These are phyloP conservation scores for Takifugu bimaculatus DNA, from an alignment of 2,113 vertebrate species.

Conservation along the genomic window DNA sequence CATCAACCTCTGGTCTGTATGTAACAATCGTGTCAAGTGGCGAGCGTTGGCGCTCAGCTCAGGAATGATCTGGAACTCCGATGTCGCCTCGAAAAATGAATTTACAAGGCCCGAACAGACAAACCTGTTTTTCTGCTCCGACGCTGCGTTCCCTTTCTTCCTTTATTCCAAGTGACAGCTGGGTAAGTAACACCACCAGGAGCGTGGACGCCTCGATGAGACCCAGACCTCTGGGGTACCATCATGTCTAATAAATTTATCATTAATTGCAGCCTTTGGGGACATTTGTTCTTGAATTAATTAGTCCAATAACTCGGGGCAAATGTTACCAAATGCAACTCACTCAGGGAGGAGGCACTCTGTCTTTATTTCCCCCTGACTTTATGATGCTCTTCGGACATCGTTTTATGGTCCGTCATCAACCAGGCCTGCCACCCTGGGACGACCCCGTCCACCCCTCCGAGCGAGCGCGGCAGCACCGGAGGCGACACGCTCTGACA, in stretches of 20 bases:
- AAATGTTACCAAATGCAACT: conserved; percentile 55
- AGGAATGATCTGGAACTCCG: conserved; percentile 32
- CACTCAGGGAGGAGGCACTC: conserved; percentile 26
- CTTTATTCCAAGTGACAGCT: conserved; percentile 64
- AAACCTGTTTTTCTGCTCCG: conserved; percentile 1
- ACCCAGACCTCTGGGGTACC: conserved; percentile 71
- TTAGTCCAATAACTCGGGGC: conserved; percentile 64
- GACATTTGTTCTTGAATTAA: conserved; percentile 77
- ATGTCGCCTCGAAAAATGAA: conserved; percentile 37
- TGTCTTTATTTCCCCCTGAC: conserved; percentile 14
- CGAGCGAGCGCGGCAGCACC: conserved; percentile 17
- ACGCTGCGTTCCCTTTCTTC: conserved; percentile 30
- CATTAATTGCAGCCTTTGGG: conserved; percentile 76
- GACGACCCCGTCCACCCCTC: conserved; percentile 31
- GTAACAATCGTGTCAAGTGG: conserved; percentile 49
- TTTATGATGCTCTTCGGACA: conserved; percentile 18
- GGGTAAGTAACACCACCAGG: conserved; percentile 64
- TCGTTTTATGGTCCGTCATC: conserved; percentile 15
- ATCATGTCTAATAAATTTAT: conserved; percentile 76
- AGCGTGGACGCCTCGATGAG: conserved; percentile 54
- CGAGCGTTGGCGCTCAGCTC: conserved; percentile 30
- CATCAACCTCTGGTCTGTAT: conserved; percentile 16
- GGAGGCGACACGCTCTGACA: conserved; percentile 31
- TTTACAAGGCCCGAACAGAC: conserved; percentile 24
- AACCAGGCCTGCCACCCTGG: conserved; percentile 36